phyloP scores from a whole-genome alignment of 2,113 vertebrate species.

The Oryzias melastigma region DNA sequence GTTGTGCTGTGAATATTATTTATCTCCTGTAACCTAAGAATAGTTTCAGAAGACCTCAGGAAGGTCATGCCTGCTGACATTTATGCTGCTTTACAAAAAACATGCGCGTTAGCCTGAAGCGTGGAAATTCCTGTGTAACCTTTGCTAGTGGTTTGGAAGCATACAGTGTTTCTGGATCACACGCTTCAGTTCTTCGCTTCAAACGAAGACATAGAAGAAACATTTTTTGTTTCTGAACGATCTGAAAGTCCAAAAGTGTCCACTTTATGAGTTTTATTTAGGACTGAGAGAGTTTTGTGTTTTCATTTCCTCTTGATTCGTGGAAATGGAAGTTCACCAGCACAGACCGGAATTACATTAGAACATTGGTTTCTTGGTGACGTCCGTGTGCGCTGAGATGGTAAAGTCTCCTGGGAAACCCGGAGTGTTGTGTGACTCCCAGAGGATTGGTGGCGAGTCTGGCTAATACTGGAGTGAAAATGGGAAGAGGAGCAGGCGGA shows the following conservation, averaged over 20 bases:
- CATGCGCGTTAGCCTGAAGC: no score
- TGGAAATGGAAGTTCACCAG: neutral
- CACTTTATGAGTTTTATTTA: no score
- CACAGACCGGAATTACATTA: slow-evolving; percentile 15
- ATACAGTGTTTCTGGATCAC: no score
- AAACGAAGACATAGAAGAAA: no score
- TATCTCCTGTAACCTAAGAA: neutral
- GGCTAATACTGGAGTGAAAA: slow-evolving; percentile 48
- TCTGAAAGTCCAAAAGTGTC: no score
- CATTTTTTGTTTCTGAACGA: no score
- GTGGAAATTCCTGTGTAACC: no score
- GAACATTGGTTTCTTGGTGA: neutral
- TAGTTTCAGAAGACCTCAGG: neutral
- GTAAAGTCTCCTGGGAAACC: slow-evolving; percentile 19
- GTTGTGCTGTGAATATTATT: neutral
- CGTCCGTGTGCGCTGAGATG: slow-evolving; percentile 2
- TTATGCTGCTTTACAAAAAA: no score
- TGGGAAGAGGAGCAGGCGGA: slow-evolving; percentile 22
- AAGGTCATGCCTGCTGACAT: neutral
- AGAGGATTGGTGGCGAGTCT: slow-evolving; percentile 23
- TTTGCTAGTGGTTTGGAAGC: no score
- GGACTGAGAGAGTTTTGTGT: neutral
- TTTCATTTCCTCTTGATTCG: neutral
- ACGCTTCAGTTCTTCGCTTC: no score
- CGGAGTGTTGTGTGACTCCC: slow-evolving; percentile 22